Conservation (phyloP, 2,797 vertebrate species). For the Pogoniulus pusillus region DNA sequence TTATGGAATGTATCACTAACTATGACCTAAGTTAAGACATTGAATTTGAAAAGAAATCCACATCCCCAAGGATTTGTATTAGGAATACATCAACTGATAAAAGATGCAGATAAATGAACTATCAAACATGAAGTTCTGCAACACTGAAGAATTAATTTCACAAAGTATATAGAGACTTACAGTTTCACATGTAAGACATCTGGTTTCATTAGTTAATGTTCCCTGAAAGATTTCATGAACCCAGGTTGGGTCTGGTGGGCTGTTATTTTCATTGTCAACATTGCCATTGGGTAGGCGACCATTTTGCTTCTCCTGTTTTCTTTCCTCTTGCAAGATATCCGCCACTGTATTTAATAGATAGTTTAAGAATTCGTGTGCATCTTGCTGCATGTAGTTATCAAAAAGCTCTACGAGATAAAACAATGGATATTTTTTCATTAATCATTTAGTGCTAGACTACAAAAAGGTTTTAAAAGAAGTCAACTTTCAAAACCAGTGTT, state of each 20-base stretch:
- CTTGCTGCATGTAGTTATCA: conserved; percentile 87
- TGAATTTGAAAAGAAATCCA: neutral
- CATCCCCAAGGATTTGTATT: neutral
- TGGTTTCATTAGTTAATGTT: conserved; percentile 86
- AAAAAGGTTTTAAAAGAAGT: neutral
- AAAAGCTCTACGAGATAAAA: conserved; percentile 72
- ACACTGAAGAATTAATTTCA: neutral
- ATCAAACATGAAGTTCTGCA: neutral
- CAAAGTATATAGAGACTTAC: conserved; percentile 68
- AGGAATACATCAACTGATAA: neutral
- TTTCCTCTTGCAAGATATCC: conserved; percentile 84
- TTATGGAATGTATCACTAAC: neutral
- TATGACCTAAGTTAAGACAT: neutral
- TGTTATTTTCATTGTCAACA: conserved; percentile 84
- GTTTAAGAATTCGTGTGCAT: conserved; percentile 84
- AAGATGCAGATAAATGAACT: neutral
- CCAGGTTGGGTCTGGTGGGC: conserved; percentile 79
- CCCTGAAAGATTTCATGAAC: conserved; percentile 85
- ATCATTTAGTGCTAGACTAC: neutral
- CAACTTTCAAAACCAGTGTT: neutral
- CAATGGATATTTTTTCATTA: neutral
- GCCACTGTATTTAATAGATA: conserved; percentile 84
- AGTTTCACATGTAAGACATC: conserved; percentile 87
- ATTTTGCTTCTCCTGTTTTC: conserved; percentile 83
- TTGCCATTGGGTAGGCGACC: conserved; percentile 82